phyloP scores from a whole-genome alignment of 1,140 invertebrate species.

The Cryptotermes secundus region DNA sequence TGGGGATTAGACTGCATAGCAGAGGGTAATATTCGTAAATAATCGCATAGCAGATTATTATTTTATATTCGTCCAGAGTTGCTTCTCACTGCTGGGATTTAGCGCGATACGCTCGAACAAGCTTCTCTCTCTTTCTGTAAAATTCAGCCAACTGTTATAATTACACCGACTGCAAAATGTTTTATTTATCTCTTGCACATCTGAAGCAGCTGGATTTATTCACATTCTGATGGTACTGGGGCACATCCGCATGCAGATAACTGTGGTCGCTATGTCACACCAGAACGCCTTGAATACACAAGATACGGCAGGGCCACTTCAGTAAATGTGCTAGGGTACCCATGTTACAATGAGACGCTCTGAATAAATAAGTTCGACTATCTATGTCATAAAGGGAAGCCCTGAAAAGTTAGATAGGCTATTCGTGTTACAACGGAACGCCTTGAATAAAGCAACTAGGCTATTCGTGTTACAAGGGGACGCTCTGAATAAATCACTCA shows the following conservation, averaged over 20 bases:
- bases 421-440: too few species aligned
- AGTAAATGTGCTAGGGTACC: too few species aligned
- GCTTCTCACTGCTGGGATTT: neutral
- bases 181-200: neutral
- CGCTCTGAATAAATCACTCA: too few species aligned
- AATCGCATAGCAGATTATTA: neutral
- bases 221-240: neutral
- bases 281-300: neutral
- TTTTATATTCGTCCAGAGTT: neutral
- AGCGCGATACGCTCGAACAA: neutral
- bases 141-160: neutral
- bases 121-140: neutral
- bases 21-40: neutral
- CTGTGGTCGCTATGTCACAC: neutral
- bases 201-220: neutral
- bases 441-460: too few species aligned
- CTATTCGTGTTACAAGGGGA: too few species aligned
- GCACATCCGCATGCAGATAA: neutral
- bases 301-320: too few species aligned
- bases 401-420: too few species aligned
- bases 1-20: neutral
- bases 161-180: neutral
- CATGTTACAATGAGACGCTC: too few species aligned
- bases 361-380: too few species aligned
- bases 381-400: too few species aligned